Percentiles rank a stretch among this genome's conserved stretches.
These are phyloP conservation scores for Thymelicus lineola DNA, from an alignment of 2,888 invertebrate genomes.

Conservation along the genomic window DNA sequence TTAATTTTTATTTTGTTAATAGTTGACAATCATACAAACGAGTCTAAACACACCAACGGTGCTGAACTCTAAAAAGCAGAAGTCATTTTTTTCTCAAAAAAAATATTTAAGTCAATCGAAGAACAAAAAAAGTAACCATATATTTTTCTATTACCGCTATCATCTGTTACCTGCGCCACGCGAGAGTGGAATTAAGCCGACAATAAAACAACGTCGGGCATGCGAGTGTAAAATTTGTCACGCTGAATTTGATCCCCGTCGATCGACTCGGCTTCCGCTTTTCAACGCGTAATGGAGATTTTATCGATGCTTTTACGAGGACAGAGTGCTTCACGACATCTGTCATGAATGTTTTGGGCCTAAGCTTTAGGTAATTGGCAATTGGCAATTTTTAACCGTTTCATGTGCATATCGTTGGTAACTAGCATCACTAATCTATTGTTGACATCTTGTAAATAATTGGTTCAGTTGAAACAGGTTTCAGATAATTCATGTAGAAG, in stretches of 20 bases:
- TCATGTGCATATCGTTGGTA: too few species aligned
- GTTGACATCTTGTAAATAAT: too few species aligned
- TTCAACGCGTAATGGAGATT: constrained; percentile 32
- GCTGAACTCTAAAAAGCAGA: too few species aligned
- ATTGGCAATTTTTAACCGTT: too few species aligned
- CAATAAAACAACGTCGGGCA: constrained; percentile 71
- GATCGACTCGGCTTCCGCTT: constrained; percentile 42
- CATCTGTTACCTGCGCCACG: constrained; percentile 40
- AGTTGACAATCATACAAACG: too few species aligned
- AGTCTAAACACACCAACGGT: too few species aligned
- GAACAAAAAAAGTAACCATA: not conserved
- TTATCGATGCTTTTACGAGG: constrained; percentile 51
- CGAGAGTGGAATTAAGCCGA: constrained; percentile 56
- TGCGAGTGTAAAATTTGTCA: constrained; percentile 69
- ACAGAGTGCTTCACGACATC: not conserved
- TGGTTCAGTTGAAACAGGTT: too few species aligned
- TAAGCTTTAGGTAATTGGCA: not conserved
- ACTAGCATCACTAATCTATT: too few species aligned
- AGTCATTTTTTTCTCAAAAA: too few species aligned
- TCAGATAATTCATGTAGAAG: too few species aligned
- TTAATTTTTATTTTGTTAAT: too few species aligned
- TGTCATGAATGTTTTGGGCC: not conserved
- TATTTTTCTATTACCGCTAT: constrained; percentile 22
- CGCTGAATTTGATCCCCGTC: constrained; percentile 55
- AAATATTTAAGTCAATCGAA: too few species aligned